phyloP scores from a whole-genome alignment of 2,888 invertebrate genomes.

The Mystacides longicornis region DNA sequence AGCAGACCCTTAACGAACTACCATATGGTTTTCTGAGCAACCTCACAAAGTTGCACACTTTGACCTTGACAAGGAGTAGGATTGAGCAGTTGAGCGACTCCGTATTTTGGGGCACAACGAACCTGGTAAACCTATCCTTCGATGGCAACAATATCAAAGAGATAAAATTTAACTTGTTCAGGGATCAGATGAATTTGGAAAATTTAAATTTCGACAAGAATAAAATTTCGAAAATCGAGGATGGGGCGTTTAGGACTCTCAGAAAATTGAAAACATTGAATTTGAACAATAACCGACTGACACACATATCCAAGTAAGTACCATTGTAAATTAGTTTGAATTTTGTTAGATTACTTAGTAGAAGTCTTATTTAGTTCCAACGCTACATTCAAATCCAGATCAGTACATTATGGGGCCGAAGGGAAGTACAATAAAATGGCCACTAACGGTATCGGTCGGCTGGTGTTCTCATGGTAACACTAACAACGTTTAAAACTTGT shows the following conservation, averaged over 20 bases:
- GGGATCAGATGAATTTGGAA: conserved; percentile 53
- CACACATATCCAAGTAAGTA: conserved; percentile 51
- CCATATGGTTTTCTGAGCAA: conserved; percentile 55
- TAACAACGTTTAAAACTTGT: too few relatives aligned
- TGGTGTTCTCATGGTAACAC: too few relatives aligned
- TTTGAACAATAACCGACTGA: conserved; percentile 57
- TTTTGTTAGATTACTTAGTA: too few relatives aligned
- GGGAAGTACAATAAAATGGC: too few relatives aligned
- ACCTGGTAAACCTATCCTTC: conserved; percentile 54
- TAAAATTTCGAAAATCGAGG: conserved; percentile 49
- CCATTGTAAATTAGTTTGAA: too few relatives aligned
- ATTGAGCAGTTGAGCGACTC: conserved; percentile 53
- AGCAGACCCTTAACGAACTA: conserved; percentile 49
- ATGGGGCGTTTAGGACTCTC: conserved; percentile 51
- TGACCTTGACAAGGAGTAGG: conserved; percentile 52
- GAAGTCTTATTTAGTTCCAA: too few relatives aligned
- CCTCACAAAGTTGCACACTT: conserved; percentile 47
- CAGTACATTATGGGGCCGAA: too few relatives aligned
- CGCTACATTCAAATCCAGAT: too few relatives aligned
- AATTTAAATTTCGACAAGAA: conserved; percentile 62
- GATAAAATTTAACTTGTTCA: conserved; percentile 56
- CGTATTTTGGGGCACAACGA: conserved; percentile 52
- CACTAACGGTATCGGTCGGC: too few relatives aligned
- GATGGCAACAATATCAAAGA: conserved; percentile 48
- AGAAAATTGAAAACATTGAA: conserved; percentile 51